Evolutionary conservation across 35 echinoderm and acorn worm species (phyloP).

Genomic region (Stichopus chloronotus): DNA sequence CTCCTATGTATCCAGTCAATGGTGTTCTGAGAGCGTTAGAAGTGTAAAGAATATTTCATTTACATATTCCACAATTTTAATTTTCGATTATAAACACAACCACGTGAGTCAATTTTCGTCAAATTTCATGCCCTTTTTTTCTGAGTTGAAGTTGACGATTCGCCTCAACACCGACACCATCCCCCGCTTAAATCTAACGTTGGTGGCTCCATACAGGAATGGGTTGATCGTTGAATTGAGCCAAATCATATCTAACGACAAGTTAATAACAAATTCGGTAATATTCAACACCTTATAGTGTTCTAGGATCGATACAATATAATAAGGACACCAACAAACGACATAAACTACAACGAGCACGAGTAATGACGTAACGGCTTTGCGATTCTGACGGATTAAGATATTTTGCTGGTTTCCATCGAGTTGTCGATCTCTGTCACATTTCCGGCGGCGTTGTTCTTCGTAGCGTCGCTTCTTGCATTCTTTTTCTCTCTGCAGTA

Average conservation of each 20-base stretch:
- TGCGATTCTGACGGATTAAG: neutral
- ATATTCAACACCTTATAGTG: neutral
- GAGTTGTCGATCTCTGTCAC: too few relatives aligned
- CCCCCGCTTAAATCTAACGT: constrained; percentile 16
- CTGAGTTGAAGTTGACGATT: too few relatives aligned
- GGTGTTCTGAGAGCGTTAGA: too few relatives aligned
- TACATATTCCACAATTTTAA: too few relatives aligned
- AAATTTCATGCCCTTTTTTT: too few relatives aligned
- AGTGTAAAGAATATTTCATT: too few relatives aligned
- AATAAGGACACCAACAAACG: constrained; percentile 27
- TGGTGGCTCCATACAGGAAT: neutral
- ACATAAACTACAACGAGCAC: neutral
- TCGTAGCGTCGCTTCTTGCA: too few relatives aligned
- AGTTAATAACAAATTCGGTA: neutral
- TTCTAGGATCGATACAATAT: neutral
- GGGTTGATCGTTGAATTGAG: constrained; percentile 23
- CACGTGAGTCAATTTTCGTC: too few relatives aligned
- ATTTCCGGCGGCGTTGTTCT: neutral
- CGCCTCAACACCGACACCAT: neutral
- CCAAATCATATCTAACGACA: constrained; percentile 30
- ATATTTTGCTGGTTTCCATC: neutral
- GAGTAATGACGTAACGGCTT: neutral
- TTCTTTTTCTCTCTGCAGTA: too few relatives aligned
- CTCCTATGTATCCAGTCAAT: too few relatives aligned
- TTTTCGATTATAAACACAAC: too few relatives aligned